Evolutionary conservation across 30 jellyfish, hydroid and myxozoan species (phyloP).

Genomic region (Pseudorhiza aurosa): DNA sequence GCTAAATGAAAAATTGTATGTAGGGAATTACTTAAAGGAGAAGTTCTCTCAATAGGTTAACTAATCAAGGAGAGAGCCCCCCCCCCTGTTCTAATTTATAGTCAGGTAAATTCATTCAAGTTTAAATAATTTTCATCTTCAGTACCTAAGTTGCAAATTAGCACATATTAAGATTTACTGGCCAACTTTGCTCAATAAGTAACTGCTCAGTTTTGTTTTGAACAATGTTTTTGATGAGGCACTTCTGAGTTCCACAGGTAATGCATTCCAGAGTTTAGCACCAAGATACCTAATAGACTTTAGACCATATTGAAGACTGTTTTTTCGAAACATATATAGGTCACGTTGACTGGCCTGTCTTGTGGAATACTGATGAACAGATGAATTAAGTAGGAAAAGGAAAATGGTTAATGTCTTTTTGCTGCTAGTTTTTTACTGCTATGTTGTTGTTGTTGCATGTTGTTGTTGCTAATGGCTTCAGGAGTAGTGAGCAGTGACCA

Average conservation of each 20-base stretch:
- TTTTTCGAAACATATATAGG: constrained; percentile 6
- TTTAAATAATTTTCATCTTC: not conserved
- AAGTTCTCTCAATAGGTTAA: constrained; percentile 21
- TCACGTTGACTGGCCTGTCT: constrained; percentile 31
- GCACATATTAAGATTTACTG: not conserved
- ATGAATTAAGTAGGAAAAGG: not conserved
- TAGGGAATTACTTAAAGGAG: constrained; percentile 25
- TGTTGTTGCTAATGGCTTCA: too few relatives aligned
- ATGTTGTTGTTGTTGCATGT: too few relatives aligned
- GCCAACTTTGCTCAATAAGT: not conserved
- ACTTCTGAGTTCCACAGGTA: constrained; percentile 28
- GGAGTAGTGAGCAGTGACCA: too few relatives aligned
- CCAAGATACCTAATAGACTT: constrained; percentile 34
- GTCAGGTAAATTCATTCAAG: not conserved
- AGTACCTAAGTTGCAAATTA: not conserved
- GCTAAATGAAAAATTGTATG: constrained; percentile 10
- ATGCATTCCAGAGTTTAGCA: constrained; percentile 31
- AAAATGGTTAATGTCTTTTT: too few relatives aligned
- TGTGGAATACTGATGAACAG: not conserved
- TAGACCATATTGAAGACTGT: constrained; percentile 41
- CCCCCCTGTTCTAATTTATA: constrained; percentile 12
- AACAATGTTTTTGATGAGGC: constrained; percentile 29
- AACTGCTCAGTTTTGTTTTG: constrained; percentile 22
- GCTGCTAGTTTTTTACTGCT: too few relatives aligned
- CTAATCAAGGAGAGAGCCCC: constrained; percentile 33